Evolutionary conservation across 2,113 vertebrate genomes (phyloP), one percentile per base, ranked within the genome.

Genomic region (Oceanites oceanicus): DNA sequence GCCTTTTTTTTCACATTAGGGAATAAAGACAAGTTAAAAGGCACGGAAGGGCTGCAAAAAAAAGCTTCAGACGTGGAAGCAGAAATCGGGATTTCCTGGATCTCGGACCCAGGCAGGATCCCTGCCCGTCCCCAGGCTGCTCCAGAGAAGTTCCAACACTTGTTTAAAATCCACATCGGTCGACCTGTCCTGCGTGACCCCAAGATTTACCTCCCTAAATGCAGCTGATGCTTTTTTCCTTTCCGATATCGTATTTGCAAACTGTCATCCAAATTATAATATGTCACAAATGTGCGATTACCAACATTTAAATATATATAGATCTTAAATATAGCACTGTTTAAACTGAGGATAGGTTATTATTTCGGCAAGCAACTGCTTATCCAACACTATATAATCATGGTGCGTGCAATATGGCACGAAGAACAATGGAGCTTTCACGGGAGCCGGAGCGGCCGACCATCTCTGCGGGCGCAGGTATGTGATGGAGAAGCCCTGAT

Each of bases 401-500:
- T 0, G 58, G 86, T 15, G 75, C 4, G 17, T 55, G 80, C 81
- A 32, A 14, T 3, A 65, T n/a, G 71, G 90, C 66, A 50, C 8
- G 3, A n/a, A 9, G 90, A 95, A 92, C 92, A 92, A 91, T 61
- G 84, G 74, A 42, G 78, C 91, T 94, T 95, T 97, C 86, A 90
- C 0, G 67, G 74, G 65, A 38, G 63, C 8, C 30, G 26, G 77
- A 42, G 32, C 23, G 29, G 92, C 56, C 18, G 30, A 65, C 77
- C 84, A 55, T 53, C 90, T 75, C 66, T 25, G 55, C 15, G 83
- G 93, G 86, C 91, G 40, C 83, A 97, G 97, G 97, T 97, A 96
- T 42, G 72, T 44, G 75, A 29, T 36, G 55, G 55, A 82, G 90
- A 67, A 90, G 71, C 20, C 92, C 93, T 17, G 9, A 3, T 44